phyloP scores from a whole-genome alignment of 2,113 vertebrate species.

The Ellobius talpinus region DNA sequence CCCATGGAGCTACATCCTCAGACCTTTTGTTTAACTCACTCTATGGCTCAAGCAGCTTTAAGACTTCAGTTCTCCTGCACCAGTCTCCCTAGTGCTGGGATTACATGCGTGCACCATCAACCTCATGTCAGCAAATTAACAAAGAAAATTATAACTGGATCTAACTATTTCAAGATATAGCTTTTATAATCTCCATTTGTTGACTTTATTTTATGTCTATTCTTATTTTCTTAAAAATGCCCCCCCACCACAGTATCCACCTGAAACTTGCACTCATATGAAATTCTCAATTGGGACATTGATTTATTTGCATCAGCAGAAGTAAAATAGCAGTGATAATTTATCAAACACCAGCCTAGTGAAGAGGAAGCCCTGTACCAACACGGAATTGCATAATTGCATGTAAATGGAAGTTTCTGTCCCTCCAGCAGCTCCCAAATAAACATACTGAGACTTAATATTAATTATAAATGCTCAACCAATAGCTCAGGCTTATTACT shows the following conservation, averaged over 20 bases:
- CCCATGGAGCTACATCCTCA: background rate
- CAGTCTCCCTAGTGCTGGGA: background rate
- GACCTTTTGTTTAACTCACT: background rate
- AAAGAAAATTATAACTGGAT: background rate
- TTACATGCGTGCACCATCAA: background rate
- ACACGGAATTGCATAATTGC: background rate
- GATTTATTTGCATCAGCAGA: slow-evolving; percentile 9
- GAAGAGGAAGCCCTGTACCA: background rate
- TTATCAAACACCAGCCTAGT: background rate
- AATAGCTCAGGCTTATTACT: too few species aligned
- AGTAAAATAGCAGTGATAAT: background rate
- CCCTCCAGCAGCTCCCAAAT: too few species aligned
- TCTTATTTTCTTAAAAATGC: background rate
- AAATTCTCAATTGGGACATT: background rate
- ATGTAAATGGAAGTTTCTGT: too few species aligned
- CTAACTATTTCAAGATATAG: background rate
- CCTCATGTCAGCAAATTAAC: background rate
- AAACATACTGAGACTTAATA: too few species aligned
- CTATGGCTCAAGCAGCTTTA: background rate
- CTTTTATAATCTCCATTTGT: background rate
- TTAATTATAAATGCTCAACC: too few species aligned
- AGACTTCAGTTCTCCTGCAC: background rate
- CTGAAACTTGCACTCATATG: background rate
- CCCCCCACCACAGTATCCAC: background rate
- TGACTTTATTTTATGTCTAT: background rate